A percentile compares a stretch with the other conserved stretches of the same genome.
Conservation (phyloP, 2,797 vertebrate species). For the Rhodeus uyekii region DNA sequence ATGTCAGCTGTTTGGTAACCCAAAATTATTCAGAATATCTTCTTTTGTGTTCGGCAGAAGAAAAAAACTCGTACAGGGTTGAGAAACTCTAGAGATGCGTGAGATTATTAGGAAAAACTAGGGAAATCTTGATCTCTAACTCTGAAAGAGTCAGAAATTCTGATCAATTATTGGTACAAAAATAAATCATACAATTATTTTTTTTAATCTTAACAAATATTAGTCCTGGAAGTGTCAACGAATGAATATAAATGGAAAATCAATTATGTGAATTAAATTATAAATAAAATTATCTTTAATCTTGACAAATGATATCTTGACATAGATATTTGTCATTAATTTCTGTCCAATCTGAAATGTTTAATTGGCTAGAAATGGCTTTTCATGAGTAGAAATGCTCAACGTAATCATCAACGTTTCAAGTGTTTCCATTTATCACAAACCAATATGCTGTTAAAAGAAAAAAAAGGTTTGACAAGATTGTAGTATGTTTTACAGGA, state of each 20-base stretch:
- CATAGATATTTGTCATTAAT: background rate
- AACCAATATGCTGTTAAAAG: background rate
- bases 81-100: background rate
- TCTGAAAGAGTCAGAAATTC: background rate
- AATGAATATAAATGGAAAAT: no score
- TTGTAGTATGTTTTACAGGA: background rate
- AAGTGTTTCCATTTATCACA: background rate
- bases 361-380: background rate
- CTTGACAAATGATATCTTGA: no score
- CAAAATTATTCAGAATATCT: background rate
- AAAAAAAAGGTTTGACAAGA: background rate
- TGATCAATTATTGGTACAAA: background rate
- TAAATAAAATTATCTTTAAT: background rate
- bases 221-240: background rate
- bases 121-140: background rate
- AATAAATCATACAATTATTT: background rate
- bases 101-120: background rate
- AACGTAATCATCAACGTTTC: background rate
- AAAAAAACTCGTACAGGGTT: no score
- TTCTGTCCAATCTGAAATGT: background rate
- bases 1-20: background rate
- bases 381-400: background rate
- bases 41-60: background rate
- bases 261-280: background rate
- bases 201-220: background rate